These are phyloP conservation scores for Colinus virginianus DNA, from an alignment of 2,113 vertebrate genomes.

Conservation along the genomic window DNA sequence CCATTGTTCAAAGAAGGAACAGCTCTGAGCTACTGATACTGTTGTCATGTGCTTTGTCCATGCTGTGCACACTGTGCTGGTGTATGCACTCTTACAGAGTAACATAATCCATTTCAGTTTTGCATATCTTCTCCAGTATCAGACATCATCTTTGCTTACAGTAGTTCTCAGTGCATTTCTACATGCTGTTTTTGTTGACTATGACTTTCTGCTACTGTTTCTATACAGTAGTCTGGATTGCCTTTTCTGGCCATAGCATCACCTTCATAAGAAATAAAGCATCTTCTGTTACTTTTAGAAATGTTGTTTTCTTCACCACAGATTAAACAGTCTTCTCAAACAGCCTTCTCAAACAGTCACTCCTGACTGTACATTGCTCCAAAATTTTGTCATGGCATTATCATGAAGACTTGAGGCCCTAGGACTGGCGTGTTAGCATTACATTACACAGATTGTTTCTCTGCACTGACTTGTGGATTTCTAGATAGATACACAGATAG, in stretches of 20 bases:
- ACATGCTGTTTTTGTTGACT: not conserved
- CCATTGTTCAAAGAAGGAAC: slow-evolving; percentile 4
- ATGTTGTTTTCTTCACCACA: not conserved
- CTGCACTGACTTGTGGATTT: not conserved
- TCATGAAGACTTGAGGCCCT: not conserved
- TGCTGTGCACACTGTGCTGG: not conserved
- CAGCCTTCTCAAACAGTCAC: not conserved
- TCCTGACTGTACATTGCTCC: not conserved
- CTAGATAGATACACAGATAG: not conserved
- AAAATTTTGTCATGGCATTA: not conserved
- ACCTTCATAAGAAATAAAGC: not conserved
- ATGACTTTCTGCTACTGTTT: not conserved
- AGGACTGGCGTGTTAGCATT: not conserved
- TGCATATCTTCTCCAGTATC: slow-evolving; percentile 16
- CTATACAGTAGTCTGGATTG: not conserved
- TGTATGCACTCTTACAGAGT: not conserved
- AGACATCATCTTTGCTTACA: not conserved
- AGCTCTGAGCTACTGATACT: not conserved
- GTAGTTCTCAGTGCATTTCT: not conserved
- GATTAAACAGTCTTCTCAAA: not conserved
- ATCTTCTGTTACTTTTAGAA: not conserved
- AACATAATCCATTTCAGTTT: not conserved
- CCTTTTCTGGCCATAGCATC: not conserved
- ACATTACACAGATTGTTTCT: not conserved
- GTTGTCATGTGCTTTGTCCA: not conserved